Evolutionary conservation across 2,797 vertebrate species (phyloP), one percentile per base, ranked within the genome.

Genomic region (Poeciliopsis presidionis): DNA sequence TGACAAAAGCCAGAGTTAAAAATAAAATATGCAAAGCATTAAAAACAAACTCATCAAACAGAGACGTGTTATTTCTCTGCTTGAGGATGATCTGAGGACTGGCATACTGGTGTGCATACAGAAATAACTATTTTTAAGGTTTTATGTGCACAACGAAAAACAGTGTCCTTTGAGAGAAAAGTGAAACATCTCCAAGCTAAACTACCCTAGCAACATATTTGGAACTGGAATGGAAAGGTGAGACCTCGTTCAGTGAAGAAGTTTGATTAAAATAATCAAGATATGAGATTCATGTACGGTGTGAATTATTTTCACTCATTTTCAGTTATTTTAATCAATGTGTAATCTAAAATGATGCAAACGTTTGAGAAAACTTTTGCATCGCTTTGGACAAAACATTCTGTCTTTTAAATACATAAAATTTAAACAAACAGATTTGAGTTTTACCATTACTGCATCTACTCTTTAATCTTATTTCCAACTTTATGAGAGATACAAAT

Each of bases 21-120:
- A 69, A 69, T 43, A n/a, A n/a, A 69, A 45, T 69, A 63, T 45
- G 63, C 41, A 46, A 61, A 63, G 16, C 4, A 39, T 75, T 63
- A 8, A 46, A 46, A 46, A 9, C 57, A 63, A 20, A 25, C 57
- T 63, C 5, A 61, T 46, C 18, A 67, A n/a, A 49, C 28, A 75
- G 12, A 7, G 25, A 65, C 14, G 0, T 18, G 25, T 9, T 20
- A 18, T 13, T 30, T 30, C 7, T 57, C 36, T 43, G 72, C 33
- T 36, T 39, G 51, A 74, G 22, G 30, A n/a, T 25, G 39, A 41
- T 13, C 12, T 45, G 22, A 70, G 12, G 22, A 45, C 33, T 33
- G 20, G 33, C 22, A 18, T 74, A 41, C 5, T 4, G 11, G 33
- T 53, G 72, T 51, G 11, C 47, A 53, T 30, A 57, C 39, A 45